Evolutionary conservation across 2,113 vertebrate genomes (phyloP).

Genomic region (Brachyhypopomus gauderio): DNA sequence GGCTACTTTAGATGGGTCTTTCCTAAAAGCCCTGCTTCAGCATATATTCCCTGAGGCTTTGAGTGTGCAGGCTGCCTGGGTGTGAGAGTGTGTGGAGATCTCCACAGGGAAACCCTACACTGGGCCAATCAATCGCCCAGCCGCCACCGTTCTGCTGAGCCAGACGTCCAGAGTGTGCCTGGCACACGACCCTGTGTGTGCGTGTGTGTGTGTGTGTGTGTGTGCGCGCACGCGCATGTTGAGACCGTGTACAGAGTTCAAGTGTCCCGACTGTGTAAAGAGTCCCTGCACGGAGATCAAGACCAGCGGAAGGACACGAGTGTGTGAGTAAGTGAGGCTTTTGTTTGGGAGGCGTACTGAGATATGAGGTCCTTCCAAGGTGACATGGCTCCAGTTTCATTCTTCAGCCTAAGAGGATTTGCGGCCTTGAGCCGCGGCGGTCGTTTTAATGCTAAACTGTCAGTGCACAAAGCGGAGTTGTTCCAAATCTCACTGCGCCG

Average conservation of each 20-base stretch:
- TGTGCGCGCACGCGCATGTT: not conserved
- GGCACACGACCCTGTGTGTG: conserved; percentile 45
- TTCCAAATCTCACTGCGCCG: not conserved
- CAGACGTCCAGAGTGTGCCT: conserved; percentile 53
- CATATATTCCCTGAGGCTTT: conserved; percentile 42
- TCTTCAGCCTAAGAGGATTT: conserved; percentile 7
- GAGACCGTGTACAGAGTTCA: conserved; percentile 3
- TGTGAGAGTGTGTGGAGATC: conserved; percentile 40
- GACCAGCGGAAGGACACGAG: not conserved
- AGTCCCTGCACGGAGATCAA: not conserved
- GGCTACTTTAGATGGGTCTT: too few species aligned
- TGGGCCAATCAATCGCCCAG: conserved; percentile 66
- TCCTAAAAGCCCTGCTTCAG: conserved; percentile 10
- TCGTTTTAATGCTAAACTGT: not conserved
- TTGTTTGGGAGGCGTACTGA: not conserved
- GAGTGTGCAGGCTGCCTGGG: conserved; percentile 35
- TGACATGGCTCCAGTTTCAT: conserved; percentile 8
- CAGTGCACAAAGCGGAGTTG: not conserved
- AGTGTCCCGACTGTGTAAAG: conserved; percentile 3
- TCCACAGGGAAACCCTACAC: conserved; percentile 53
- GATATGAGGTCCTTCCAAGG: conserved; percentile 9
- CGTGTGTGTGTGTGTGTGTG: not conserved
- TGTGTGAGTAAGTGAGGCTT: not conserved
- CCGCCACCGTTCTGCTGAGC: conserved; percentile 72
- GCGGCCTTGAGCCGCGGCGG: not conserved